phyloP scores from a whole-genome alignment of 2,888 invertebrate species.

The Acronicta aceris region DNA sequence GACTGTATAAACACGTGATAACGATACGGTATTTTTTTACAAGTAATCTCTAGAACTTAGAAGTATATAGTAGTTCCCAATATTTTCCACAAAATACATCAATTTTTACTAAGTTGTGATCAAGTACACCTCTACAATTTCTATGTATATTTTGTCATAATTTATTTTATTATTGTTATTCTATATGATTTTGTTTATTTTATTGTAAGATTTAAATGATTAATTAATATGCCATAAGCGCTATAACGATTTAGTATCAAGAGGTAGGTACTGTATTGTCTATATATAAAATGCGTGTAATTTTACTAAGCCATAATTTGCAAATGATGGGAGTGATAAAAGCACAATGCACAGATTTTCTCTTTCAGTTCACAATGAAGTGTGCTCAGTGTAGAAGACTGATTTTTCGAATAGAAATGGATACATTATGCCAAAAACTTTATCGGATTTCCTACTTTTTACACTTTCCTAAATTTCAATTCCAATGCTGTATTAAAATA shows the following conservation, averaged over 20 bases:
- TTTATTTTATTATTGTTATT: constrained; percentile 64
- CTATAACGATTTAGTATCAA: constrained; percentile 30
- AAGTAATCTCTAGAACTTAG: constrained; percentile 26
- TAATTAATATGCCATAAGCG: constrained; percentile 51
- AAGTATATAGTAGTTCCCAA: constrained; percentile 36
- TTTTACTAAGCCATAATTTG: constrained; percentile 46
- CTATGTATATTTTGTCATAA: constrained; percentile 68
- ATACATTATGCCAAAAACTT: constrained; percentile 67
- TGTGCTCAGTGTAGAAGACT: constrained; percentile 86
- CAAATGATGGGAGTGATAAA: constrained; percentile 38
- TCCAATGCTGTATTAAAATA: constrained; percentile 46
- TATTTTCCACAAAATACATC: constrained; percentile 32
- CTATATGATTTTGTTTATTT: constrained; percentile 53
- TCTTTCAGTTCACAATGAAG: constrained; percentile 58
- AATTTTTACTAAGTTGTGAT: constrained; percentile 60
- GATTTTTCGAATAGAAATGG: constrained; percentile 76
- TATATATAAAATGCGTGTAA: constrained; percentile 26
- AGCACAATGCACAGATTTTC: constrained; percentile 65
- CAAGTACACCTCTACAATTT: constrained; percentile 57
- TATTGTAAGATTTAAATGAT: constrained; percentile 58
- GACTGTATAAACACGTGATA: constrained; percentile 90
- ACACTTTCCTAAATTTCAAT: constrained; percentile 56
- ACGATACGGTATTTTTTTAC: constrained; percentile 20
- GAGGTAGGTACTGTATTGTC: constrained; percentile 26
- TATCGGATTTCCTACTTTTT: constrained; percentile 64